Evolutionary conservation across 2,888 invertebrate species (phyloP).

Genomic region (Hypomecis atomaria): DNA sequence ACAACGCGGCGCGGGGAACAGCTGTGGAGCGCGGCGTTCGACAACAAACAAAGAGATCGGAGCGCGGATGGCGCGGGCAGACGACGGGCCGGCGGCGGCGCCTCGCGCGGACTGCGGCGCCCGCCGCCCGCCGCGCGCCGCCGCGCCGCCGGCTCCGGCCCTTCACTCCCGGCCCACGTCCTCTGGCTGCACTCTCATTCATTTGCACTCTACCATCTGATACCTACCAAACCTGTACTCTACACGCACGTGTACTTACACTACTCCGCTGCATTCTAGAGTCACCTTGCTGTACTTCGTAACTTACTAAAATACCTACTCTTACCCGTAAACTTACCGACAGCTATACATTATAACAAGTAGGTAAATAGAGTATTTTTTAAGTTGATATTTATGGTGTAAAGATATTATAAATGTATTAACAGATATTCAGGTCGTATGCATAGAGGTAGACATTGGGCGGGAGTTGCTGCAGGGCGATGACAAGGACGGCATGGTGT

Average conservation of each 20-base stretch:
- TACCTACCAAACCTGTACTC: slow-evolving; percentile 34
- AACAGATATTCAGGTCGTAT: slow-evolving; percentile 47
- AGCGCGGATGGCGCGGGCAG: slow-evolving; percentile 56
- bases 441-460: slow-evolving; percentile 43
- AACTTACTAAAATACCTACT: neutral
- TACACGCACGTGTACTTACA: slow-evolving; percentile 14
- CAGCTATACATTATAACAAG: too few species aligned
- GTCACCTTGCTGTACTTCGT: neutral
- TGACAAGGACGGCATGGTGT: slow-evolving; percentile 50
- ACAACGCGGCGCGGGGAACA: slow-evolving; percentile 55
- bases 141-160: slow-evolving; percentile 47
- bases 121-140: slow-evolving; percentile 50
- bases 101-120: slow-evolving; percentile 77
- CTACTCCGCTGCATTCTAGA: slow-evolving; percentile 5
- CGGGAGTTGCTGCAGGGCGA: slow-evolving; percentile 47
- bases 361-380: neutral
- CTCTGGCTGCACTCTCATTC: slow-evolving; percentile 50
- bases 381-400: neutral
- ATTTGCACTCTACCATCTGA: slow-evolving; percentile 38
- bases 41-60: slow-evolving; percentile 78
- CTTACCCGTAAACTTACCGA: too few species aligned
- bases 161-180: slow-evolving; percentile 51
- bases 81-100: slow-evolving; percentile 70
- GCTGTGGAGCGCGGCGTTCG: slow-evolving; percentile 63
- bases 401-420: neutral